Evolutionary conservation across 2,888 invertebrate species (phyloP), one percentile per base, ranked within the genome.

Genomic region (Nematopogon swammerdamellus): DNA sequence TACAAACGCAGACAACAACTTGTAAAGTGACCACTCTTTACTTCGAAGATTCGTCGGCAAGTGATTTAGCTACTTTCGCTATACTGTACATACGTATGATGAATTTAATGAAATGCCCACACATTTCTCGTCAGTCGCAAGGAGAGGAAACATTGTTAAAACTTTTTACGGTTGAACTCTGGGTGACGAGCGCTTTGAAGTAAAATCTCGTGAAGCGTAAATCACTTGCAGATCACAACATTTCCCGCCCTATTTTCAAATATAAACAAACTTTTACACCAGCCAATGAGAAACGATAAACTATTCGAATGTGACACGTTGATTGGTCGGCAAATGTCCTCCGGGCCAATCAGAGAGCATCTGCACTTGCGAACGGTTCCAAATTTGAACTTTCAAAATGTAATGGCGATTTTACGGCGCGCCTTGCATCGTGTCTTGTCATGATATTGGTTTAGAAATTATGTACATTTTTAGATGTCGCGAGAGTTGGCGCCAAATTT

Each of bases 401-500:
- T 14, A 14, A 36, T 36, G 36, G 36, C 36, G 36, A 36, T 36
- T 36, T 36, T 36, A 36, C 36, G 8, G 36, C 36, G 36, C 36
- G 36, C 36, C 11, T 14, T 8, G 36, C 36, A 14, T 36, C 36
- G n/a, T 36, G 36, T 36, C 36, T 3, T 36, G 36, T 36, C 36
- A 14, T 36, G 36, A 36, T 36, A 36, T 36, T 14, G 36, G 36
- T 3, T 36, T 36, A 3, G 14, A 36, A 36, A 36, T 36, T 36
- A n/a, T n/a, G n/a, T 25, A 36, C 36, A 8, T 36, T 36, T 25
- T 36, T 6, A 14, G 11, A 36, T 36, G 36, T 36, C 14, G 36
- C 36, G 14, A 36, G 36, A 6, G 36, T 76, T 75, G 76, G 76
- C 77, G 76, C 75, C 76, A 76, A 77, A 77, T 70, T 69, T 70